Percentiles rank a stretch among this genome's conserved stretches.
These are phyloP conservation scores for Micrastur ruficollis DNA, from an alignment of 2,797 vertebrate genomes.

Conservation along the genomic window DNA sequence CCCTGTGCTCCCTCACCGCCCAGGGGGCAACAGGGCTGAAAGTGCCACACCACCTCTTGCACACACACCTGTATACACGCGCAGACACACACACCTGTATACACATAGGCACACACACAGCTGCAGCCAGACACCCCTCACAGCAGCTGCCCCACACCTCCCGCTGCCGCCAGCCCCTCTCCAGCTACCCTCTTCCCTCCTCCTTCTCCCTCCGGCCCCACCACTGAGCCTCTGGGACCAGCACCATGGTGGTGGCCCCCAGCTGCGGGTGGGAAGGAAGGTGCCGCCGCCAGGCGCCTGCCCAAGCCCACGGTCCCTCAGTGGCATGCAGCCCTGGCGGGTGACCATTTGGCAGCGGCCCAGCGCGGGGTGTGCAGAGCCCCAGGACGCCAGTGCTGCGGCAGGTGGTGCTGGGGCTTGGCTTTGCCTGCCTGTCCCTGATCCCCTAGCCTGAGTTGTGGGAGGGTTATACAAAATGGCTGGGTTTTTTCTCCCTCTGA, in stretches of 20 bases:
- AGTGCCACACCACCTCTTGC: not conserved
- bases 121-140: not conserved
- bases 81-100: not conserved
- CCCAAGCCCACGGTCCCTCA: rapidly evolving
- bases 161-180: rapidly evolving
- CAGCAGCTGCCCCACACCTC: not conserved
- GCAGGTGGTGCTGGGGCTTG: rapidly evolving
- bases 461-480: too few species aligned
- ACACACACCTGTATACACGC: rapidly evolving
- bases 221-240: not conserved
- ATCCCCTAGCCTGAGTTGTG: too few species aligned
- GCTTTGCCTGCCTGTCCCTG: rapidly evolving
- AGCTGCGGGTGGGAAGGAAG: rapidly evolving
- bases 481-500: not conserved
- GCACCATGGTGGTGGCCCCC: not conserved
- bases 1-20: not conserved
- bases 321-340: rapidly evolving
- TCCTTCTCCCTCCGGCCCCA: rapidly evolving
- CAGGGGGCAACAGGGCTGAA: not conserved
- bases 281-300: rapidly evolving
- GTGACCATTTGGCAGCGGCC: rapidly evolving
- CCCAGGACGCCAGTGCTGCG: not conserved
- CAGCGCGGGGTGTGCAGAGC: rapidly evolving
- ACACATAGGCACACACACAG: rapidly evolving
- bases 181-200: not conserved